phyloP scores from a whole-genome alignment of 2,797 vertebrate species.

The Sebastes wilsoni region DNA sequence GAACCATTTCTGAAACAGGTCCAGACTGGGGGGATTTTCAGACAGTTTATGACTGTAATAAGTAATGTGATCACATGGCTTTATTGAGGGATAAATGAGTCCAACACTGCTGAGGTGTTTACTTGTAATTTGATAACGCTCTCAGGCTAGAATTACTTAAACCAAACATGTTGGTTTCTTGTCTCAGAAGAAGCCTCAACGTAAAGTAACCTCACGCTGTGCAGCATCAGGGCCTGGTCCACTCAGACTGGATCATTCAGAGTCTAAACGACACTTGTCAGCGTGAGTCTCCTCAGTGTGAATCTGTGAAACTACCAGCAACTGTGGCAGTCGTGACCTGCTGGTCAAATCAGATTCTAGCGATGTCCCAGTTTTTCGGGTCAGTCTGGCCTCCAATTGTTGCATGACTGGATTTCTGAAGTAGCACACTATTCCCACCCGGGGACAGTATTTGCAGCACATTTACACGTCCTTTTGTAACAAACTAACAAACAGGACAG shows the following conservation, averaged over 20 bases:
- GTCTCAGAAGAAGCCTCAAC: background rate
- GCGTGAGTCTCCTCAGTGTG: background rate
- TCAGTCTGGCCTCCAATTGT: conserved; percentile 1
- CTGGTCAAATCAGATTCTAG: conserved; percentile 14
- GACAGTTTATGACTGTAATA: background rate
- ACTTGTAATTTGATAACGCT: background rate
- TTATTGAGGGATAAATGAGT: background rate
- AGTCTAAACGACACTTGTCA: conserved; percentile 2
- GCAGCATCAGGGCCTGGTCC: background rate
- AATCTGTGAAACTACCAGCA: conserved; percentile 3
- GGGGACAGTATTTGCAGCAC: background rate
- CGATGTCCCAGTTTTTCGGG: conserved; percentile 8
- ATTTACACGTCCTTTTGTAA: background rate
- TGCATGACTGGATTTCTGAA: conserved; percentile 12
- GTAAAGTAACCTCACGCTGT: background rate
- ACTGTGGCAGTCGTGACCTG: background rate
- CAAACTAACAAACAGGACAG: background rate
- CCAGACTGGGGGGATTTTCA: background rate
- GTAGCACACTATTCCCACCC: background rate
- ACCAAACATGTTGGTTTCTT: background rate
- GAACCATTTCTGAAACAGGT: background rate
- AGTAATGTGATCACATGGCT: background rate
- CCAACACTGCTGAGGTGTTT: background rate
- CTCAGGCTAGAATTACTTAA: background rate
- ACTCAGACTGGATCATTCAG: background rate